These are phyloP conservation scores for Pentamera pediparva DNA, from an alignment of 53 echinoderm and acorn worm species.

Conservation along the genomic window DNA sequence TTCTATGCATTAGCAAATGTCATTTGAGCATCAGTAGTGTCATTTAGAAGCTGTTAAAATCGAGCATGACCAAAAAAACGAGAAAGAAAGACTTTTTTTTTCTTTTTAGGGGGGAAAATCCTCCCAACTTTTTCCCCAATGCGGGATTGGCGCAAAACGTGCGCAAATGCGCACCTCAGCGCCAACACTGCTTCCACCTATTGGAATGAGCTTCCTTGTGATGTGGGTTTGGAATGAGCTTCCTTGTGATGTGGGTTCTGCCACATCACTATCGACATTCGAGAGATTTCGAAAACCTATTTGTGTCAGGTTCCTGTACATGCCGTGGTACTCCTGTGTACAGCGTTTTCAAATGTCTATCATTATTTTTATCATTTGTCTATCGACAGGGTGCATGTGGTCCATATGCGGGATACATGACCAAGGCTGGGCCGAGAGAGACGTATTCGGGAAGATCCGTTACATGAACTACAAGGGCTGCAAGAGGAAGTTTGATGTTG, in stretches of 20 bases:
- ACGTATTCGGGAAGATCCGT: conserved; percentile 82
- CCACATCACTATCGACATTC: not conserved
- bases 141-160: no score
- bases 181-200: no score
- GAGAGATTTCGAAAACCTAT: not conserved
- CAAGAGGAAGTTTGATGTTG: conserved; percentile 84
- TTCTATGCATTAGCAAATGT: no score
- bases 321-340: no score
- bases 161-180: no score
- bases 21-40: no score
- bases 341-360: not conserved
- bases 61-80: no score
- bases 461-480: conserved; percentile 81
- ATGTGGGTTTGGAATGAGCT: not conserved
- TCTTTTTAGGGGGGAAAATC: no score
- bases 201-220: not conserved
- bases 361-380: not conserved
- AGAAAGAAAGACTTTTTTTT: no score
- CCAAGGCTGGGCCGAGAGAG: conserved; percentile 75
- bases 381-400: conserved; percentile 74
- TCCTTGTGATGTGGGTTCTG: not conserved
- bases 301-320: not conserved
- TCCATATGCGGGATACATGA: conserved; percentile 90
- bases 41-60: no score
- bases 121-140: no score